A percentile compares a stretch with the other conserved stretches of the same genome.
phyloP scores from a whole-genome alignment of 2,113 vertebrate species.

The Xiphophorus maculatus region DNA sequence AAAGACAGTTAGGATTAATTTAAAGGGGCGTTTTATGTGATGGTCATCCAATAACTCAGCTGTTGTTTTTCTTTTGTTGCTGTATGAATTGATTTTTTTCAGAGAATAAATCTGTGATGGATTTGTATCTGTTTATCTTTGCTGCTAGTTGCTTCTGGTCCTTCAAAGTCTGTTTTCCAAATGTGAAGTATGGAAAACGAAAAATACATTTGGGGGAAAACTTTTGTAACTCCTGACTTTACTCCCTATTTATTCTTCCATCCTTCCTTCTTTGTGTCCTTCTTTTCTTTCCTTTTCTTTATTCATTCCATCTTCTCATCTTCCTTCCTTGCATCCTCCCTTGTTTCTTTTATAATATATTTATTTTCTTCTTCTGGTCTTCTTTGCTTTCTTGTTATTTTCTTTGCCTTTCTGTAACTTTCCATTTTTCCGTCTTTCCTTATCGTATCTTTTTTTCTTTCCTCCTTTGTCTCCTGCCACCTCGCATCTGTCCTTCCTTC shows the following conservation, averaged over 20 bases:
- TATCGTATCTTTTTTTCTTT: background rate
- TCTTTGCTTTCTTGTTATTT: background rate
- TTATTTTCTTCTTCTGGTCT: too few relatives aligned
- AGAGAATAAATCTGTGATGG: too few relatives aligned
- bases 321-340: background rate
- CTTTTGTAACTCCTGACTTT: background rate
- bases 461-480: background rate
- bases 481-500: background rate
- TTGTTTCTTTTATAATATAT: background rate
- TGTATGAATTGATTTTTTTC: too few relatives aligned
- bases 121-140: background rate
- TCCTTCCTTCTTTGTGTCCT: background rate
- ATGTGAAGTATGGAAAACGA: background rate
- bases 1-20: background rate
- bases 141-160: background rate
- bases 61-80: too few relatives aligned
- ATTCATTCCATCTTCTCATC: background rate
- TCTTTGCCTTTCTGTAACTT: too few relatives aligned
- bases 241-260: background rate
- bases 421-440: background rate
- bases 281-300: background rate
- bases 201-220: background rate
- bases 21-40: background rate
- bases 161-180: background rate
- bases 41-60: constrained; percentile 12